A percentile compares a stretch with the other conserved stretches of the same genome.
Conservation (phyloP, 2,888 invertebrate genomes). For the Julus scandinavius region DNA sequence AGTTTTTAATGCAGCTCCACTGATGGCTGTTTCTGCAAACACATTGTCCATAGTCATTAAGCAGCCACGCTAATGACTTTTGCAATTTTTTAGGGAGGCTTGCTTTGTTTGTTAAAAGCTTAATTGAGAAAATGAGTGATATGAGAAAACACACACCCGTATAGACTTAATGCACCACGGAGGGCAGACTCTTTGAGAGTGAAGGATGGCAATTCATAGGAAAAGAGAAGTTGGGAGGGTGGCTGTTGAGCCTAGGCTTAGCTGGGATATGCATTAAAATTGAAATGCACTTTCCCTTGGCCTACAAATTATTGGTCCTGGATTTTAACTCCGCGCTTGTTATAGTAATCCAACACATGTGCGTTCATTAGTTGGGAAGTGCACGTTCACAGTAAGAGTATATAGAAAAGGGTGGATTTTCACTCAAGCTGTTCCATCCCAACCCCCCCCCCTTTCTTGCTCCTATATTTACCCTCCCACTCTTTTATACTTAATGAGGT, state of each 20-base stretch:
- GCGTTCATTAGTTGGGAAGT: slow-evolving; percentile 23
- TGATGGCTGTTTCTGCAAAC: slow-evolving; percentile 34
- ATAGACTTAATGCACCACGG: not conserved
- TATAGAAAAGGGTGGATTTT: not conserved
- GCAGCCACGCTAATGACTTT: slow-evolving; percentile 25
- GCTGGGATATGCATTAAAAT: slow-evolving; percentile 35
- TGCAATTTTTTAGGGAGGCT: slow-evolving; percentile 10
- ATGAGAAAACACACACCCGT: slow-evolving; percentile 15
- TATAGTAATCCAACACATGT: slow-evolving; percentile 6
- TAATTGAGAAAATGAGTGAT: slow-evolving; percentile 42
- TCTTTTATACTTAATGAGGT: slow-evolving; percentile 54
- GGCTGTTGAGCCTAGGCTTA: not conserved
- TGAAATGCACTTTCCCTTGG: slow-evolving; percentile 13
- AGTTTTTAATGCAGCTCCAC: slow-evolving; percentile 24
- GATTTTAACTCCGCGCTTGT: slow-evolving; percentile 4
- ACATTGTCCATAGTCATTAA: slow-evolving; percentile 34
- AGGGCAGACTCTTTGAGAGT: not conserved
- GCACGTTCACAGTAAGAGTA: not conserved
- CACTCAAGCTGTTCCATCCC: slow-evolving; percentile 37
- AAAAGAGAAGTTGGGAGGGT: not conserved
- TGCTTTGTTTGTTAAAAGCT: slow-evolving; percentile 36
- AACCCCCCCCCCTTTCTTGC: slow-evolving; percentile 24
- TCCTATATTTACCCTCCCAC: slow-evolving; percentile 47
- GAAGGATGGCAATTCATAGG: slow-evolving; percentile 1
- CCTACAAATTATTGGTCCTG: slow-evolving; percentile 17